A percentile compares a stretch with the other conserved stretches of the same genome.
phyloP scores from a whole-genome alignment of 2,888 invertebrate species.

The Ormyrus rosae region DNA sequence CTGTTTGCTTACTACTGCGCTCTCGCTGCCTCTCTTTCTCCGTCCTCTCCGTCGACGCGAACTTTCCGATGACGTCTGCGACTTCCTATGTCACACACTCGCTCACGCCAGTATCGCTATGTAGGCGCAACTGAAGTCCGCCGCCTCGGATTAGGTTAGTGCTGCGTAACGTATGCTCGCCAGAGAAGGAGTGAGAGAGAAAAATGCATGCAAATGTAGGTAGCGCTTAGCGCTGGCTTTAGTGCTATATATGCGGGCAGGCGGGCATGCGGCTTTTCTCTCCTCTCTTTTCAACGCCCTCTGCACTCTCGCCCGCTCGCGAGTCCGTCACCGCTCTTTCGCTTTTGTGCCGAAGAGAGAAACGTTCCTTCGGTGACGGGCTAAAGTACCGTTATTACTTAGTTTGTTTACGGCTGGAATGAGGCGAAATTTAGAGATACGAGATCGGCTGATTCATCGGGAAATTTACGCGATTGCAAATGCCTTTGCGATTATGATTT shows the following conservation, averaged over 20 bases:
- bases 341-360: constrained; percentile 13
- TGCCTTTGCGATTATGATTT: not conserved
- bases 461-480: constrained; percentile 11
- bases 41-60: constrained; percentile 25
- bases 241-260: too few species aligned
- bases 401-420: constrained; percentile 22
- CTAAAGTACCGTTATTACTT: constrained; percentile 16
- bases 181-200: too few species aligned
- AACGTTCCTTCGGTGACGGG: constrained; percentile 7
- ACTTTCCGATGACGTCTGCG: constrained; percentile 52
- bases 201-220: not conserved
- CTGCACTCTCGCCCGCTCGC: not conserved
- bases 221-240: not conserved
- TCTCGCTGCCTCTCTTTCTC: not conserved
- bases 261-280: too few species aligned
- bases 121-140: constrained; percentile 34
- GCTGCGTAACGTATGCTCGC: not conserved
- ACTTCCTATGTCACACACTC: constrained; percentile 35
- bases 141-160: constrained; percentile 16
- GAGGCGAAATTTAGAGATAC: constrained; percentile 13
- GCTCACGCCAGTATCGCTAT: constrained; percentile 19
- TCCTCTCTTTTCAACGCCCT: not conserved
- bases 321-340: not conserved
- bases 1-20: constrained; percentile 10
- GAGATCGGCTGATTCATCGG: constrained; percentile 25